Evolutionary conservation across 1,140 invertebrate species (phyloP).

Genomic region (Magallana ariakensis): DNA sequence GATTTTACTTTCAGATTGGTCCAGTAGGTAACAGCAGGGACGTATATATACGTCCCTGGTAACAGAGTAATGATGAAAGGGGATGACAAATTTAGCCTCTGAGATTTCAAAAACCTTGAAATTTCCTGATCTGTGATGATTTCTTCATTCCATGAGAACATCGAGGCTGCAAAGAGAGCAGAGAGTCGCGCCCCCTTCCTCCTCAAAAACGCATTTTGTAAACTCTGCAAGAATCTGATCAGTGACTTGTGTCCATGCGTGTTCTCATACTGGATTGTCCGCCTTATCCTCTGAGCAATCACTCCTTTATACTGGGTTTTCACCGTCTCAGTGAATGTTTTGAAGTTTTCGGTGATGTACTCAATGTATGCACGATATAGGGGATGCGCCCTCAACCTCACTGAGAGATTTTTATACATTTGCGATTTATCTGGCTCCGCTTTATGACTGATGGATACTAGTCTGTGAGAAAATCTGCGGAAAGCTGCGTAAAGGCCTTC

Average conservation of each 20-base stretch:
- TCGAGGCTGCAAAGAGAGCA: slow-evolving; percentile 63
- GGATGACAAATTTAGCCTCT: too few species aligned
- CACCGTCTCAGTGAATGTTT: not conserved
- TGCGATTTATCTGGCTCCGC: not conserved
- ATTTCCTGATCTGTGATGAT: slow-evolving; percentile 74
- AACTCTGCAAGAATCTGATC: not conserved
- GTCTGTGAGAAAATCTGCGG: not conserved
- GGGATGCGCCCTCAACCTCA: not conserved
- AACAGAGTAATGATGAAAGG: too few species aligned
- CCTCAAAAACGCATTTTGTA: not conserved
- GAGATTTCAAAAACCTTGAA: slow-evolving; percentile 56
- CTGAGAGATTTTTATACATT: not conserved
- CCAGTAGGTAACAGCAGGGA: too few species aligned
- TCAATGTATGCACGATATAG: slow-evolving; percentile 10
- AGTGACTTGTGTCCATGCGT: slow-evolving; percentile 13
- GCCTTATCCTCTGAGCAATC: slow-evolving; percentile 17
- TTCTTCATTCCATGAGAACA: slow-evolving; percentile 76
- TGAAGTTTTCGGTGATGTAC: slow-evolving; percentile 18
- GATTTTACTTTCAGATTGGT: too few species aligned
- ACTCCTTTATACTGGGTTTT: slow-evolving; percentile 31
- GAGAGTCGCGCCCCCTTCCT: slow-evolving; percentile 1
- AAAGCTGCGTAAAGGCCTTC: not conserved
- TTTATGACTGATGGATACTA: not conserved
- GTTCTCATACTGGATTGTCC: slow-evolving; percentile 6
- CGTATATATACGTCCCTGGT: too few species aligned